Evolutionary conservation across 2,797 vertebrate species (phyloP).

Genomic region (Acridotheres tristis): DNA sequence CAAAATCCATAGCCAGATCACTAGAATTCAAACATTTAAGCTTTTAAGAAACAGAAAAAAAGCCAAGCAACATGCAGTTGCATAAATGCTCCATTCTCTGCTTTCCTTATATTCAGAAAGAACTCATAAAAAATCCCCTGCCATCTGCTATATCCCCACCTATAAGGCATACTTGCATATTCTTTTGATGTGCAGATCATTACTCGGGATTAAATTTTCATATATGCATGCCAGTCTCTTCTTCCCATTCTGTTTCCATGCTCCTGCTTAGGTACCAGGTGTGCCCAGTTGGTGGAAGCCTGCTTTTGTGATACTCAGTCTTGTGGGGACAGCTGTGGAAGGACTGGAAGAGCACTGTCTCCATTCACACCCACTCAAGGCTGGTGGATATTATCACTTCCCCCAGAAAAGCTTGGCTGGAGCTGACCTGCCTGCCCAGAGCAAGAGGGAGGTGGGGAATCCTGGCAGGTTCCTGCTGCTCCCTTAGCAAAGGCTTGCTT

Average conservation of each 20-base stretch:
- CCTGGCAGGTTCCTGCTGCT: background rate
- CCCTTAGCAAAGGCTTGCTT: background rate
- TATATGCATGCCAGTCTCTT: background rate
- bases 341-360: background rate
- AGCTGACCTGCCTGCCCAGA: background rate
- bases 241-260: background rate
- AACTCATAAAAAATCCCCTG: background rate
- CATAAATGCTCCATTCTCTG: background rate
- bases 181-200: background rate
- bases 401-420: background rate
- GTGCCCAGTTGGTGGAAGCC: background rate
- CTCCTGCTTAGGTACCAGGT: background rate
- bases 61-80: background rate
- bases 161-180: background rate
- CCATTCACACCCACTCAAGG: background rate
- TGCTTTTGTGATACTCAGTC: background rate
- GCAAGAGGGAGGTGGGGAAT: background rate
- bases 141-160: background rate
- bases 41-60: background rate
- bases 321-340: background rate
- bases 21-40: conserved; percentile 3
- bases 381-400: background rate
- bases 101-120: background rate
- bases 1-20: background rate
- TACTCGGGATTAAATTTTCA: background rate